Conservation (phyloP, 2,113 vertebrate genomes). For the Peromyscus californicus region DNA sequence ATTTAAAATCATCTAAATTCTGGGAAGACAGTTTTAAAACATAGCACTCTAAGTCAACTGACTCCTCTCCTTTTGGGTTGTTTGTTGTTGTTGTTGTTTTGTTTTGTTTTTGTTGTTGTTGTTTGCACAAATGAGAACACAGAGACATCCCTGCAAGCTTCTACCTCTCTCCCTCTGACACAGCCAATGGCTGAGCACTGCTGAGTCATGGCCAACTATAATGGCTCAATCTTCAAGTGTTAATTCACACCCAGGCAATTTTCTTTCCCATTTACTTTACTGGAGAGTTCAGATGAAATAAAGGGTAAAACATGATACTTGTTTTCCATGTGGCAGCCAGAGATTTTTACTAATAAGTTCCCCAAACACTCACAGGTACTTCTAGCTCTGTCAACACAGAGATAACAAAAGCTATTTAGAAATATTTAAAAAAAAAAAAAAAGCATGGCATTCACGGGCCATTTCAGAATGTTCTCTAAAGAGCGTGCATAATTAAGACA, state of each 20-base stretch:
- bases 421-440: not conserved
- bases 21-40: not conserved
- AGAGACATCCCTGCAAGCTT: not conserved
- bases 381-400: not conserved
- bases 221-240: not conserved
- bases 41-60: not conserved
- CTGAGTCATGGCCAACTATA: not conserved
- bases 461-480: not conserved
- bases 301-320: not conserved
- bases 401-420: not conserved
- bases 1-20: conserved; percentile 41
- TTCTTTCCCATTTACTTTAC: not conserved
- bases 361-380: not conserved
- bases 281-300: not conserved
- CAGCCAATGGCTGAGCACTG: not conserved
- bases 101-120: not conserved
- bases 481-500: not conserved
- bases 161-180: not conserved
- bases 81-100: too few relatives aligned
- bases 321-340: not conserved
- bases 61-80: not conserved
- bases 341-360: not conserved
- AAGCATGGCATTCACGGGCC: not conserved
- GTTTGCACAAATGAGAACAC: not conserved
- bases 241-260: not conserved